These are phyloP conservation scores for Drosophila hamatofila DNA, from an alignment of 2,888 invertebrate genomes.

Conservation along the genomic window DNA sequence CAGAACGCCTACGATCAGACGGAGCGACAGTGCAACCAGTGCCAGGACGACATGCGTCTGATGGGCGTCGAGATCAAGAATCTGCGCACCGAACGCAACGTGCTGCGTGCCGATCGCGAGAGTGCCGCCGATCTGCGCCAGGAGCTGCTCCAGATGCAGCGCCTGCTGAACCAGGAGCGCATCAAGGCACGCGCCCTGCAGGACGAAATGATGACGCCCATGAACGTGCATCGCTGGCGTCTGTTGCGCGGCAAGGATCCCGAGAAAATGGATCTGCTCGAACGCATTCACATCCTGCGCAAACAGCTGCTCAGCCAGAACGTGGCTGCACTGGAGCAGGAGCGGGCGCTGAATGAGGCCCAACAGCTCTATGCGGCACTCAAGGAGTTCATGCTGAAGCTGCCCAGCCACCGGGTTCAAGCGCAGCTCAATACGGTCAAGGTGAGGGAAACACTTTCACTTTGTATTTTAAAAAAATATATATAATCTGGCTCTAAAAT, in stretches of 20 bases:
- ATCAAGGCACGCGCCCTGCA: slow-evolving; percentile 94
- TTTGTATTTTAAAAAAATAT: slow-evolving; percentile 5
- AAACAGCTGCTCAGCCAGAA: slow-evolving; percentile 83
- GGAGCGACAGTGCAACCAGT: slow-evolving; percentile 89
- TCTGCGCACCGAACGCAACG: slow-evolving; percentile 90
- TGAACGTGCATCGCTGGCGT: slow-evolving; percentile 96
- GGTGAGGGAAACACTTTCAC: slow-evolving; percentile 52
- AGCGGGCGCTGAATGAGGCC: slow-evolving; percentile 81
- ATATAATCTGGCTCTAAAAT: slow-evolving; percentile 15
- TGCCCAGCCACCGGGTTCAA: slow-evolving; percentile 84
- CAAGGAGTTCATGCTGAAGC: slow-evolving; percentile 83
- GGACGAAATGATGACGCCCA: slow-evolving; percentile 95
- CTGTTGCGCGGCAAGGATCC: slow-evolving; percentile 96
- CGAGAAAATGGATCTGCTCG: slow-evolving; percentile 91
- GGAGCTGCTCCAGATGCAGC: slow-evolving; percentile 90
- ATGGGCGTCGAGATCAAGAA: slow-evolving; percentile 94
- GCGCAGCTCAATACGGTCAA: slow-evolving; percentile 83
- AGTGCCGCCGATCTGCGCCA: slow-evolving; percentile 93
- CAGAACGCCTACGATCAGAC: slow-evolving; percentile 92
- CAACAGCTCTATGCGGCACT: slow-evolving; percentile 82
- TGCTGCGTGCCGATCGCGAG: slow-evolving; percentile 90
- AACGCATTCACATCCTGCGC: slow-evolving; percentile 91
- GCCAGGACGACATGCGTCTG: slow-evolving; percentile 93
- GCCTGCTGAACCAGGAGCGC: slow-evolving; percentile 92
- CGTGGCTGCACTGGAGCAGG: slow-evolving; percentile 79